Evolutionary conservation across 2,797 vertebrate genomes (phyloP).

Genomic region (Hippopotamyrus pictus): DNA sequence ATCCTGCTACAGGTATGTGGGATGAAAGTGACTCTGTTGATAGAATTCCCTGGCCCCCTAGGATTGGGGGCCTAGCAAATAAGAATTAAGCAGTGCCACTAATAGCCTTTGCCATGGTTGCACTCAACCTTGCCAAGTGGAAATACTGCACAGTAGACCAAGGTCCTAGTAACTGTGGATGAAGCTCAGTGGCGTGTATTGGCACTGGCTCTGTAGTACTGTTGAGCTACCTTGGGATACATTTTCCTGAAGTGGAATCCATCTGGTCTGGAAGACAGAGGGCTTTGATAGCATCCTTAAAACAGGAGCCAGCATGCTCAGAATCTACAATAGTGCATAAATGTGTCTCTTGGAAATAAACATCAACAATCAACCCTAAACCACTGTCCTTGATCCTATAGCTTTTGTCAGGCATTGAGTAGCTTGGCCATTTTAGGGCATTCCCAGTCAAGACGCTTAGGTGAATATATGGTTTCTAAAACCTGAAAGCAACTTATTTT

Average conservation of each 20-base stretch:
- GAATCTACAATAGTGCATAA: background rate
- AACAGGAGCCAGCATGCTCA: background rate
- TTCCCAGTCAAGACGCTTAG: background rate
- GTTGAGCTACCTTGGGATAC: background rate
- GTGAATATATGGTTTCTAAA: background rate
- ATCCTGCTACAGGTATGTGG: background rate
- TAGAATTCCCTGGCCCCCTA: background rate
- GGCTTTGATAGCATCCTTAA: background rate
- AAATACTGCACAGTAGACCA: background rate
- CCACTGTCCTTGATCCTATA: background rate
- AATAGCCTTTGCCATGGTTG: background rate
- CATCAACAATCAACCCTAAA: background rate
- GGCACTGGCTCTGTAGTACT: background rate
- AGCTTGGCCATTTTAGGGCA: background rate
- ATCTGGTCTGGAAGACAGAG: background rate
- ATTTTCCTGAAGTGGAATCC: background rate
- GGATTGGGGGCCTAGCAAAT: background rate
- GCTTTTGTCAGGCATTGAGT: background rate
- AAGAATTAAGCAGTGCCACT: background rate
- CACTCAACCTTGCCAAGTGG: background rate
- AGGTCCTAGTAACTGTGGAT: background rate
- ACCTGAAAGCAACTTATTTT: background rate
- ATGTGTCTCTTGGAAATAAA: background rate
- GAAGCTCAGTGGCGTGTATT: background rate
- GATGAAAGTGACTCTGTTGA: background rate